Conservation (phyloP, 2,888 invertebrate species). For the Liopterus haemorrhoidalis region DNA sequence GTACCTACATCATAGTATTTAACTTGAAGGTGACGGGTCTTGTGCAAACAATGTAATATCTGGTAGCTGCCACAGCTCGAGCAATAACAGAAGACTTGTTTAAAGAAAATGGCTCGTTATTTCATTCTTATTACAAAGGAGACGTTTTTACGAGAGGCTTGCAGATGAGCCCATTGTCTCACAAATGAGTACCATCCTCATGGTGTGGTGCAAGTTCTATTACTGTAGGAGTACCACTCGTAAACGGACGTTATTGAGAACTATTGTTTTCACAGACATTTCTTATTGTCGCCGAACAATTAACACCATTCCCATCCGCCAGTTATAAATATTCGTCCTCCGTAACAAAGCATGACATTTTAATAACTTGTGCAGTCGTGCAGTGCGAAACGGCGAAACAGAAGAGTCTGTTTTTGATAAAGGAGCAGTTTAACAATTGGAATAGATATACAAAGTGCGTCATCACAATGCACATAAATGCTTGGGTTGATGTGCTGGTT, state of each 20-base stretch:
- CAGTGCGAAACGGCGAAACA: no score
- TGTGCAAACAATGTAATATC: no score
- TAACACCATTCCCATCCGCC: not conserved
- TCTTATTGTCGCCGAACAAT: conserved; percentile 4
- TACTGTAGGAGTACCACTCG: conserved; percentile 1
- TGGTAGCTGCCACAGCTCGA: no score
- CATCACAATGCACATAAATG: conserved; percentile 14
- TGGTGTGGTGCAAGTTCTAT: not conserved
- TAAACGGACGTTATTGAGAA: conserved; percentile 1
- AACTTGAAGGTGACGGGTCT: no score
- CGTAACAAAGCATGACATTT: no score
- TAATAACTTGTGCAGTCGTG: no score
- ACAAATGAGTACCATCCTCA: conserved; percentile 4
- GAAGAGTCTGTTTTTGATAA: no score
- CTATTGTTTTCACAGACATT: conserved; percentile 2
- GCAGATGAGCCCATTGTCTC: conserved; percentile 7
- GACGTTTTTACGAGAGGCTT: conserved; percentile 1
- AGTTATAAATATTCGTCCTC: not conserved
- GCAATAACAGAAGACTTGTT: not conserved
- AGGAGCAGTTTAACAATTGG: no score
- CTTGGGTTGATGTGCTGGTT: not conserved
- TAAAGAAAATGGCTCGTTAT: conserved; percentile 2
- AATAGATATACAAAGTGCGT: conserved; percentile 20
- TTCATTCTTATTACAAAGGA: conserved; percentile 2
- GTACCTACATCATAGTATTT: no score